Evolutionary conservation across 2,113 vertebrate species (phyloP), one percentile per base, ranked within the genome.

Genomic region (Amazona guildingii): DNA sequence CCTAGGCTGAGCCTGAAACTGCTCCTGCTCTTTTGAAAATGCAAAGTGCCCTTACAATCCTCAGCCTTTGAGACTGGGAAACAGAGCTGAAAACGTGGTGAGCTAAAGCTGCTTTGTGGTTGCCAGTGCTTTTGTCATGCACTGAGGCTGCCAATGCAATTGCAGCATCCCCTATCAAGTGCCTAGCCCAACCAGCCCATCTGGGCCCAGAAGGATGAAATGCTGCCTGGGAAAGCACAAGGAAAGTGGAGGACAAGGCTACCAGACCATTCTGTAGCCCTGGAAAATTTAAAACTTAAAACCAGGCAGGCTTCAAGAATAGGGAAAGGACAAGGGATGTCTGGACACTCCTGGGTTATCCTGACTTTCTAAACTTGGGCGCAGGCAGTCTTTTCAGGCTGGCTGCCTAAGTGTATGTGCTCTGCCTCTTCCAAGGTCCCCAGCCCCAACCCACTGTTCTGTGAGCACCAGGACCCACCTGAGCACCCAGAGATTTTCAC

Each of bases 1-100:
- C 61, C 63, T 4, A 44, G 55, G 66, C 73, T 88, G 43, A 72
- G 69, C 62, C 83, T 37, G 52, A 82, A 90, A 31, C 57, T 41
- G 62, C 68, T 83, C 25, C 85, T 55, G 55, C 78, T 91, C 96
- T 97, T 97, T 95, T 97, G 77, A 89, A 92, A 79, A 96, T 94
- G 95, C 67, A 88, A 96, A 97, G 70, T 83, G 57, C 57, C 78
- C 44, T 92, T 57, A 33, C 80, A 90, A 70, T 67, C n/a, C 44
- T 13, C 63, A 74, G 72, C 72, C 75, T 94, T 91, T 92, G 63
- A 93, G 81, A 64, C n/a, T 13, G 44, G 44, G 70, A 57, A 82
- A 62, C 63, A 62, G 90, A 87, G 83, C 62, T 94, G 91, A 81
- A 91, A 93, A 84, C 52, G 43, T 79, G 57, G 73, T 68, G 90